Evolutionary conservation across 2,888 invertebrate species (phyloP).

Genomic region (Phragmatobia fuliginosa): DNA sequence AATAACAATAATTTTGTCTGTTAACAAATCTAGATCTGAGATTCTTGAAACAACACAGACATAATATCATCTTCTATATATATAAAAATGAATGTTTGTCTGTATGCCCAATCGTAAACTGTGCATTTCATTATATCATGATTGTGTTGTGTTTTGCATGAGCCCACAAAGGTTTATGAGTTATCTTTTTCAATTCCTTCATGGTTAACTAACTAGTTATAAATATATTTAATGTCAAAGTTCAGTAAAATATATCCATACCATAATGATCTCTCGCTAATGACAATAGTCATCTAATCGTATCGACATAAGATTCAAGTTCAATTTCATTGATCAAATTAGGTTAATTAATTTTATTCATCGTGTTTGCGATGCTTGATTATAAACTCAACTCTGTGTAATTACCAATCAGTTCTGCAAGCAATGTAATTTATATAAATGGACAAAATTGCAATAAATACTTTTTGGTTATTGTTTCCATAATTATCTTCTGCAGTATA

Average conservation of each 20-base stretch:
- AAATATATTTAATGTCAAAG: no score
- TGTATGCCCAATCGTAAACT: no score
- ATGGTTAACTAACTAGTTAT: no score
- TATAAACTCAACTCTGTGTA: background rate
- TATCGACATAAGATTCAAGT: background rate
- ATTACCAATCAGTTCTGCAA: background rate
- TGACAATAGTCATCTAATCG: background rate
- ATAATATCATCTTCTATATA: no score
- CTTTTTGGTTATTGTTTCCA: background rate
- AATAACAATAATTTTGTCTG: background rate
- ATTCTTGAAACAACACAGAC: background rate
- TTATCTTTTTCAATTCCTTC: no score
- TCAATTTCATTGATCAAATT: background rate
- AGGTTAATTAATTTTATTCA: background rate
- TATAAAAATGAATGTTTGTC: no score
- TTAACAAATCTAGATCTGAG: background rate
- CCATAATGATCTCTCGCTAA: background rate
- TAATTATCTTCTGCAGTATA: background rate
- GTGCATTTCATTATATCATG: no score
- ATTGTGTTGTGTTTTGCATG: no score
- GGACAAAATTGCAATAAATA: background rate
- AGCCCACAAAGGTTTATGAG: no score
- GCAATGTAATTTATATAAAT: background rate
- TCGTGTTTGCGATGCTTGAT: background rate
- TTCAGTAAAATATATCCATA: no score